Evolutionary conservation across 2,797 vertebrate species (phyloP).

Genomic region (Sebastes kiyomatsui): DNA sequence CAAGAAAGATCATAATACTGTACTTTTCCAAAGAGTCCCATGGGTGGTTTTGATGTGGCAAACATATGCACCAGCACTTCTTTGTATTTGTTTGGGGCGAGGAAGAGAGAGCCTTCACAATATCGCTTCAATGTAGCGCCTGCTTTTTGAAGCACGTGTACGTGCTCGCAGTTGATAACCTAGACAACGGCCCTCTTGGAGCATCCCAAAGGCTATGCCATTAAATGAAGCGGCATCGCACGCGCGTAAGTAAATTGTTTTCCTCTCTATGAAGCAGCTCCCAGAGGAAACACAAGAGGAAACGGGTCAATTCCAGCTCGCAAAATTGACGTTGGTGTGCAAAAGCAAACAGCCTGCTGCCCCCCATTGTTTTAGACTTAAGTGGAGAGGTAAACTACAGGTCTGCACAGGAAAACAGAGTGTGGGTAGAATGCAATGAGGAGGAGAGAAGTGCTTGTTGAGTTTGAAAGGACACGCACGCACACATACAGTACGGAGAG

Average conservation of each 20-base stretch:
- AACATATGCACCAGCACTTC: neutral
- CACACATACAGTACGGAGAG: neutral
- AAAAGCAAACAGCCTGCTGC: conserved; percentile 6
- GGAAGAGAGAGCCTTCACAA: neutral
- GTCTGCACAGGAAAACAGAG: conserved; percentile 11
- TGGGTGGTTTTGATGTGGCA: neutral
- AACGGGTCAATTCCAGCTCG: conserved; percentile 41
- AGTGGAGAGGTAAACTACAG: conserved; percentile 14
- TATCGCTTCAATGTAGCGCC: neutral
- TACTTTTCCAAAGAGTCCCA: neutral
- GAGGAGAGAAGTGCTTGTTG: conserved; percentile 1
- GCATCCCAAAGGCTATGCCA: conserved; percentile 1
- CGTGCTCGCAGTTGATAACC: conserved; percentile 6
- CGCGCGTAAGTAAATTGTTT: conserved; percentile 55
- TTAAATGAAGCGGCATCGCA: conserved; percentile 17
- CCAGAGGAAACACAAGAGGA: conserved; percentile 22
- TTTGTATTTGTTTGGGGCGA: neutral
- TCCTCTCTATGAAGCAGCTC: conserved; percentile 34
- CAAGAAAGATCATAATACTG: neutral
- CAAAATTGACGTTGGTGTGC: conserved; percentile 17
- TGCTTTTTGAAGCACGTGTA: neutral
- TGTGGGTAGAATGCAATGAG: conserved; percentile 7
- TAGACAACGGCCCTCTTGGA: neutral
- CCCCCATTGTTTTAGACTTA: conserved; percentile 19
- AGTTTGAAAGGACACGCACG: conserved; percentile 27